Percentiles rank a stretch among this genome's conserved stretches.
These are phyloP conservation scores for Megaceryle torquata DNA, from an alignment of 2,113 vertebrate genomes.

Conservation along the genomic window DNA sequence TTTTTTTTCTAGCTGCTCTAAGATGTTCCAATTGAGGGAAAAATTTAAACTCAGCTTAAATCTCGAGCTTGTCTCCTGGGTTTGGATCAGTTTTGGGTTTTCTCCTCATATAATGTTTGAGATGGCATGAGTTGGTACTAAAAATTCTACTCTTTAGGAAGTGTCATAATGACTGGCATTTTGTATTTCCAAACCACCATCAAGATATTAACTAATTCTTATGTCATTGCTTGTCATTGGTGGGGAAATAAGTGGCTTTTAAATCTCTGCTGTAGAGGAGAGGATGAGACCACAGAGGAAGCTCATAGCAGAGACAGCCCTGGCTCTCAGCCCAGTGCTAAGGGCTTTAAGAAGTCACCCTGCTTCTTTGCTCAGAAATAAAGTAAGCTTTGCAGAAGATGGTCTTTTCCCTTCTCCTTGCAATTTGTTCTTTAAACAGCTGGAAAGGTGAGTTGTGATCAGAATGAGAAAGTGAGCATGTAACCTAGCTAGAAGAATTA, in stretches of 20 bases:
- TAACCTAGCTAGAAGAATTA: not conserved
- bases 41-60: not conserved
- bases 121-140: not conserved
- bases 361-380: not conserved
- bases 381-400: not conserved
- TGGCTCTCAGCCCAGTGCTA: not conserved
- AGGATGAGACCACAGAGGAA: conserved; percentile 18
- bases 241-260: conserved; percentile 23
- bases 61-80: not conserved
- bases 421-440: not conserved
- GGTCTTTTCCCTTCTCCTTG: not conserved
- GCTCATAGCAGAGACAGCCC: not conserved
- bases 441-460: not conserved
- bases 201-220: not conserved
- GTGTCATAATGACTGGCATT: not conserved
- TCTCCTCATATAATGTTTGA: not conserved
- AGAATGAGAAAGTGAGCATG: not conserved
- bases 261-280: not conserved
- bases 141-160: not conserved
- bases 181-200: not conserved
- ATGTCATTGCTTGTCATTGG: not conserved
- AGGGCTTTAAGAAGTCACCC: not conserved
- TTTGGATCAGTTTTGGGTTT: not conserved
- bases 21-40: not conserved
- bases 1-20: not conserved